Evolutionary conservation across 2,888 invertebrate genomes (phyloP), one percentile per base, ranked within the genome.

Genomic region (Alviniconcha strummeri): DNA sequence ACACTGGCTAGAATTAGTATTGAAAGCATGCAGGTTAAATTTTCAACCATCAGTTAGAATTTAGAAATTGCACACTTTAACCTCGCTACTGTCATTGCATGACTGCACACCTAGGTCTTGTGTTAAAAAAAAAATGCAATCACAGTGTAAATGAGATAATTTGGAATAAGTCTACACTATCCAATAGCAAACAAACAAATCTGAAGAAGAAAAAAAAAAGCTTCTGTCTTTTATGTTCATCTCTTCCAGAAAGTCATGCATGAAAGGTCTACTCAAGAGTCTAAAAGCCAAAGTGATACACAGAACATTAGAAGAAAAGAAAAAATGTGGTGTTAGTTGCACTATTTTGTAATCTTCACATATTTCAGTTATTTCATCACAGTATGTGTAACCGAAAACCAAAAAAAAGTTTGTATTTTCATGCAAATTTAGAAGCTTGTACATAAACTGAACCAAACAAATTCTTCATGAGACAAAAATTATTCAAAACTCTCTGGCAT

Each of bases 331-430:
- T 75, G 75, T 75, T 75, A 75, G 75, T 75, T 54, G 55, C 52
- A 54, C 55, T 75, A 79, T 19, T n/a, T 36, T 64, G n/a, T 64
- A 57, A 64, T 79, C 79, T 79, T 79, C 79, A 79, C 79, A 79
- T 79, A 79, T 79, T 79, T 79, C 79, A 60, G 79, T 79, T 36
- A 79, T 60, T 60, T 36, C 36, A 11, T 79, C 4, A 4, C 79
- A 79, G 79, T 57, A 60, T 64, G 36, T 13, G 19, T 15, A 75
- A 52, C 15, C 15, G 4, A 54, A 75, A 75, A n/a, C n/a, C n/a
- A n/a, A 19, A 75, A 75, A 75, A 19, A 75, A 75, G 36, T 71
- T 17, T 75, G 55, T 75, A 75, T 17, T 15, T 52, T 6, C 75
- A 75, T 55, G 55, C 75, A 75, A 75, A 75, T 52, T 75, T 17